Conservation (phyloP, 2,888 invertebrate genomes). For the Polyommatus icarus region DNA sequence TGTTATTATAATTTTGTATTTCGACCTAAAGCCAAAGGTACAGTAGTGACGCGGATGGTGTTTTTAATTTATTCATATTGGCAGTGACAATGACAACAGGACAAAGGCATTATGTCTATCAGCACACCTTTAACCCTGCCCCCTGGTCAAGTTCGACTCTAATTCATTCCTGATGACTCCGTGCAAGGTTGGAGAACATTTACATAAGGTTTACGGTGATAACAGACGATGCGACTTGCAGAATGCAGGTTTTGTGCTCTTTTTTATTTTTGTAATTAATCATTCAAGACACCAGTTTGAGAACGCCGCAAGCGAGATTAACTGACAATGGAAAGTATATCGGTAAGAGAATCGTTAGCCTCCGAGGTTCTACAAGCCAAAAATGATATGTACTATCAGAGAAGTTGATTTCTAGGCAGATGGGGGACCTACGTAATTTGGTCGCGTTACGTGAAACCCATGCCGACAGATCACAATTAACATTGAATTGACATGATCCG, state of each 20-base stretch:
- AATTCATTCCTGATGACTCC: conserved; percentile 68
- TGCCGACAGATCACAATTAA: too few species aligned
- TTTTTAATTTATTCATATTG: conserved; percentile 12
- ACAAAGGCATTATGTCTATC: conserved; percentile 59
- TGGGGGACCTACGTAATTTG: too few species aligned
- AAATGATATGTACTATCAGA: too few species aligned
- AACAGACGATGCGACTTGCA: not conserved
- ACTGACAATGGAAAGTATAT: too few species aligned
- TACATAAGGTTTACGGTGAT: conserved; percentile 63
- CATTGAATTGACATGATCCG: too few species aligned
- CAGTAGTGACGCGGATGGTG: not conserved
- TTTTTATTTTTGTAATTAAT: too few species aligned
- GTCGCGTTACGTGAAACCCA: too few species aligned
- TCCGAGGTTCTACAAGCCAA: too few species aligned
- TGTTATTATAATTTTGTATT: not conserved
- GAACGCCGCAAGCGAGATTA: too few species aligned
- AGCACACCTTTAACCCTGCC: conserved; percentile 58
- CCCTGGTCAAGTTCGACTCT: conserved; percentile 74
- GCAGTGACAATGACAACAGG: conserved; percentile 49
- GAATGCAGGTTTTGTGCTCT: not conserved
- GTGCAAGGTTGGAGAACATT: conserved; percentile 60
- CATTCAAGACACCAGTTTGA: too few species aligned
- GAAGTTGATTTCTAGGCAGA: too few species aligned
- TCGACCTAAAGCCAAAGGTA: not conserved
- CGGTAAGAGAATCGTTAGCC: too few species aligned